Evolutionary conservation across 2,888 invertebrate genomes (phyloP).

Genomic region (Tinea trinotella): DNA sequence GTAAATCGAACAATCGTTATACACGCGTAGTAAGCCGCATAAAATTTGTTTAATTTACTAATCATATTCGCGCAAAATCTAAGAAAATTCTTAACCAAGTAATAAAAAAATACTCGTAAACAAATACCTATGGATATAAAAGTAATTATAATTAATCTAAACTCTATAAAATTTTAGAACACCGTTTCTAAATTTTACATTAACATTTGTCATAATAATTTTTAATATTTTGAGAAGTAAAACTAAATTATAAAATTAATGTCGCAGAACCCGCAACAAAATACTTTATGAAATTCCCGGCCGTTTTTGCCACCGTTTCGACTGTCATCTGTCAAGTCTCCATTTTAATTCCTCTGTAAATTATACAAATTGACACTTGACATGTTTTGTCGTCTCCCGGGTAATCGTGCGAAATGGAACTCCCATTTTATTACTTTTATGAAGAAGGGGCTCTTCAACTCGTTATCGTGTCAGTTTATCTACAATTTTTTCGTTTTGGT

Average conservation of each 20-base stretch:
- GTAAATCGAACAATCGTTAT: no score
- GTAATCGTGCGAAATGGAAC: constrained; percentile 56
- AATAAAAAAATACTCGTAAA: no score
- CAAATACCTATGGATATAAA: no score
- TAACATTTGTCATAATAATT: background rate
- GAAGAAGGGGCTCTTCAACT: constrained; percentile 31
- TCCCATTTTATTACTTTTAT: constrained; percentile 49
- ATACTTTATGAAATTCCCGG: constrained; percentile 2
- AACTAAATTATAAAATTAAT: background rate
- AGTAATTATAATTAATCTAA: no score
- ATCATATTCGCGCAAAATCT: no score
- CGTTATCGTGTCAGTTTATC: constrained; percentile 27
- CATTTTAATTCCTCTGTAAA: constrained; percentile 61
- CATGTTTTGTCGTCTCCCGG: constrained; percentile 63
- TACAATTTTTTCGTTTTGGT: background rate
- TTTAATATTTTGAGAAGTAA: background rate
- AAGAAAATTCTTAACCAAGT: no score
- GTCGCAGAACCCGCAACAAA: background rate
- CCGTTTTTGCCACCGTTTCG: constrained; percentile 28
- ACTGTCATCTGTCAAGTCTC: constrained; percentile 58
- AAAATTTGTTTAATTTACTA: no score
- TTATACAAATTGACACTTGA: constrained; percentile 66
- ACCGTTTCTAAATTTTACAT: no score
- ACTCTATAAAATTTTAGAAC: no score
- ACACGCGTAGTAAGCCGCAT: no score